Conservation (phyloP, 1,140 invertebrate genomes). For the Lerema accius region DNA sequence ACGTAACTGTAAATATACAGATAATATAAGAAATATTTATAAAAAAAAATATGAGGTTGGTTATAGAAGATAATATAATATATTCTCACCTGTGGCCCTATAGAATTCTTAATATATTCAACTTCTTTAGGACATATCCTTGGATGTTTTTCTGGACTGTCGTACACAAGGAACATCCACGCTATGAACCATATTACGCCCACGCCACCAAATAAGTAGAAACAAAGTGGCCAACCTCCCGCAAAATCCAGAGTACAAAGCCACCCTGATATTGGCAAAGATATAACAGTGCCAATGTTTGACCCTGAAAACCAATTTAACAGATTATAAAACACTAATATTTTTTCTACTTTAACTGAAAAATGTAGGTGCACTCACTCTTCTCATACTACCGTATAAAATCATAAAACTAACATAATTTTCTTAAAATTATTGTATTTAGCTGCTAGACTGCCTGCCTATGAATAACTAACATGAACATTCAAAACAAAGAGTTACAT, state of each 20-base stretch:
- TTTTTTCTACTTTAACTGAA: too few species aligned
- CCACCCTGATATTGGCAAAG: constrained; percentile 89
- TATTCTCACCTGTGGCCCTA: constrained; percentile 70
- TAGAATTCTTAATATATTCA: constrained; percentile 86
- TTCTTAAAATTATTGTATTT: too few species aligned
- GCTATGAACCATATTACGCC: constrained; percentile 91
- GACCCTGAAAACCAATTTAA: constrained; percentile 80
- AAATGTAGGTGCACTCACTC: too few species aligned
- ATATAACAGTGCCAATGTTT: constrained; percentile 90
- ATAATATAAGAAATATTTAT: too few species aligned
- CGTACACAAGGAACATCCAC: constrained; percentile 89
- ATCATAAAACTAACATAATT: too few species aligned
- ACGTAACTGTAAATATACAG: too few species aligned
- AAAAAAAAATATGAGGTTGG: too few species aligned
- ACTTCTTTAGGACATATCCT: constrained; percentile 88
- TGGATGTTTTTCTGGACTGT: constrained; percentile 90
- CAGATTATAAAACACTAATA: too few species aligned
- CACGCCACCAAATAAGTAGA: constrained; percentile 90
- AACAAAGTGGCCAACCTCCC: constrained; percentile 90
- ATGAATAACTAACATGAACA: too few species aligned
- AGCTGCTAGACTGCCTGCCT: too few species aligned
- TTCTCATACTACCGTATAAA: too few species aligned
- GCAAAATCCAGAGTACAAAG: constrained; percentile 86
- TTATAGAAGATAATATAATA: not conserved
- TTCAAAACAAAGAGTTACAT: too few species aligned